A percentile compares a stretch with the other conserved stretches of the same genome.
These are phyloP conservation scores for Orbicella faveolata DNA, from an alignment of 64 coral and sea anemone species.

Conservation along the genomic window DNA sequence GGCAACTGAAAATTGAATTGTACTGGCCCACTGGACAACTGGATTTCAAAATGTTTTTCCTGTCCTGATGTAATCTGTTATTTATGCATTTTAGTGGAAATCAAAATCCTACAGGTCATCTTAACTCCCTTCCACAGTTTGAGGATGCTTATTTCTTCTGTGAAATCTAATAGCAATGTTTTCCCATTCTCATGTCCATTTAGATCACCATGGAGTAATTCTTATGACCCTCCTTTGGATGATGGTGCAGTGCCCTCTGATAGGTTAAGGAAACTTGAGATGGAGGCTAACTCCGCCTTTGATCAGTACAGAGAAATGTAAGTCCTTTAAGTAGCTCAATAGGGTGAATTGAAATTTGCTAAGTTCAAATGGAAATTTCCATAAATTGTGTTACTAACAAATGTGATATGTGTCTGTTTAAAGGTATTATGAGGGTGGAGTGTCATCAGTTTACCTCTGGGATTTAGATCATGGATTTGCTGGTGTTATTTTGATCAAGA, in stretches of 20 bases:
- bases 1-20: no score
- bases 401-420: neutral
- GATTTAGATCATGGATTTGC: constrained; percentile 99
- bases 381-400: neutral
- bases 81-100: no score
- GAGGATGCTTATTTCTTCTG: no score
- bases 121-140: no score
- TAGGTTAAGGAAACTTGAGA: constrained; percentile 88
- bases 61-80: no score
- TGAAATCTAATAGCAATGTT: no score
- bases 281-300: constrained; percentile 97
- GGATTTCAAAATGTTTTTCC: no score
- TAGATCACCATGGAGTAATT: constrained; percentile 99
- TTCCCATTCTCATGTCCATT: neutral
- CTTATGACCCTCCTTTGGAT: constrained; percentile 94
- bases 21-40: no score
- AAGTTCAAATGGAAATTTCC: no score
- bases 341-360: no score
- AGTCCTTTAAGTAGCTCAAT: neutral
- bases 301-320: constrained; percentile 99
- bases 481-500: constrained; percentile 97
- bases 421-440: constrained; percentile 99
- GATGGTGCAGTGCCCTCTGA: constrained; percentile 98
- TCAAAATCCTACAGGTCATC: no score
- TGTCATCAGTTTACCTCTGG: constrained; percentile 98